Base-by-base conservation (phyloP, 2,113 vertebrate species). In the Thomomys bottae region DNA sequence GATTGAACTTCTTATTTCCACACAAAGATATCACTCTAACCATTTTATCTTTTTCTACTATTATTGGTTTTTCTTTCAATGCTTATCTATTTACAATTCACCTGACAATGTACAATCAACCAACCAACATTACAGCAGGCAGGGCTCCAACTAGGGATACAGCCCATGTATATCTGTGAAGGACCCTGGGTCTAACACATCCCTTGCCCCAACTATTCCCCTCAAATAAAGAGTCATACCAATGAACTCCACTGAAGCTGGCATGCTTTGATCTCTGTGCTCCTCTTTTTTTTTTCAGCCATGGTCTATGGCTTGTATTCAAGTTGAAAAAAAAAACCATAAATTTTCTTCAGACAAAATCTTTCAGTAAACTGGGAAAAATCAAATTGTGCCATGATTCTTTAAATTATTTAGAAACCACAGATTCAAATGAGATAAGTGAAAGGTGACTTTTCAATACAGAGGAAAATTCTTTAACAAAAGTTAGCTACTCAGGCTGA, bases 131-230 rank as follows among this genome's bases (percentile, higher is more conserved):
- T 49, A 45, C 1, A 75, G 20, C 34, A 23, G 24, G 28, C 45
- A 18, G 20, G 7, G 11, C 4, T 77, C 0, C 63, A 26, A 15
- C 34, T 34, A 66, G 11, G 42, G 6, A 36, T 5, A 17, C 1
- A 42, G 11, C 8, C 12, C 70, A 61, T 71, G 2, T 1, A 1
- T 36, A 7, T 6, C 15, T 12, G 8, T 66, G 5, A 7, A 67
- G 45, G 18, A 5, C 28, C 8, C 10, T 67, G 20, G 18, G 30
- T 23, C 21, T n/a, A 5, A 30, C 30, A n/a, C n/a, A n/a, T n/a
- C n/a, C n/a, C n/a, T n/a, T n/a, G n/a, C 26, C 5, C 7, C 24
- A 12, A 32, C 32, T 34, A 2, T 4, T 30, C 21, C 34, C 1
- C 4, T 14, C 14, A 28, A 81, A 23, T 10, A 66, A 54, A 54